These are phyloP conservation scores for Harpegnathos saltator DNA, from an alignment of 1,140 invertebrate species.

Conservation along the genomic window DNA sequence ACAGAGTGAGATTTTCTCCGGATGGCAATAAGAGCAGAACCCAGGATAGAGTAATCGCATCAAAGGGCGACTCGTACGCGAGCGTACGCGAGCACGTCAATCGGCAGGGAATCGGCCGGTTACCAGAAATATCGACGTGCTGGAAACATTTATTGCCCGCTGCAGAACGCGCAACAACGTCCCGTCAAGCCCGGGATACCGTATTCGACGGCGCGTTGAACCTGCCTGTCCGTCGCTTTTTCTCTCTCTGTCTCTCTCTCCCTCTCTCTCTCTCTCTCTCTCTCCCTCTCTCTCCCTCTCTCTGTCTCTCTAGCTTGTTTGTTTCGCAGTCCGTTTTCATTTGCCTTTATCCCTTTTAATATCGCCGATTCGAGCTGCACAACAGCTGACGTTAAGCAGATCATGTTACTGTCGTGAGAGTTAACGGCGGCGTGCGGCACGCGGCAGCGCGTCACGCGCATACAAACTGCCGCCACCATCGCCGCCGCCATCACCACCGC, in stretches of 20 bases:
- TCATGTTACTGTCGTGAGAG: slow-evolving; percentile 54
- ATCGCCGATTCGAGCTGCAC: slow-evolving; percentile 52
- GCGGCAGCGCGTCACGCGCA: no score
- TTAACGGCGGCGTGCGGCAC: slow-evolving; percentile 34
- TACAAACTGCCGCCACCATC: no score
- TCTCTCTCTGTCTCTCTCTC: no score
- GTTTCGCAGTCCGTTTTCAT: slow-evolving; percentile 48
- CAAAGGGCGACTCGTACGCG: slow-evolving; percentile 39
- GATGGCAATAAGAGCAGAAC: not conserved
- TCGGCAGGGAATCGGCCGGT: slow-evolving; percentile 7
- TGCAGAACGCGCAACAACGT: slow-evolving; percentile 42
- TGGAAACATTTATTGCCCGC: slow-evolving; percentile 42
- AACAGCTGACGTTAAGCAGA: slow-evolving; percentile 42
- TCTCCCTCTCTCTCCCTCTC: no score
- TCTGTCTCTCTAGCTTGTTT: no score
- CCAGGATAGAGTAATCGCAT: not conserved
- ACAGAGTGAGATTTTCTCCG: slow-evolving; percentile 12
- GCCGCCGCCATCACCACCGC: no score
- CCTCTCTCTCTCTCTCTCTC: no score
- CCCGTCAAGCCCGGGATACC: slow-evolving; percentile 57
- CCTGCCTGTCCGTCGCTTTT: slow-evolving; percentile 1
- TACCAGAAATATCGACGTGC: slow-evolving; percentile 57
- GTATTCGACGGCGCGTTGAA: slow-evolving; percentile 52
- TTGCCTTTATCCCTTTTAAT: slow-evolving; percentile 66
- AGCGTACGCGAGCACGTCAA: slow-evolving; percentile 36